Evolutionary conservation across 2,113 vertebrate genomes (phyloP).

Genomic region (Brienomyrus brachyistius): DNA sequence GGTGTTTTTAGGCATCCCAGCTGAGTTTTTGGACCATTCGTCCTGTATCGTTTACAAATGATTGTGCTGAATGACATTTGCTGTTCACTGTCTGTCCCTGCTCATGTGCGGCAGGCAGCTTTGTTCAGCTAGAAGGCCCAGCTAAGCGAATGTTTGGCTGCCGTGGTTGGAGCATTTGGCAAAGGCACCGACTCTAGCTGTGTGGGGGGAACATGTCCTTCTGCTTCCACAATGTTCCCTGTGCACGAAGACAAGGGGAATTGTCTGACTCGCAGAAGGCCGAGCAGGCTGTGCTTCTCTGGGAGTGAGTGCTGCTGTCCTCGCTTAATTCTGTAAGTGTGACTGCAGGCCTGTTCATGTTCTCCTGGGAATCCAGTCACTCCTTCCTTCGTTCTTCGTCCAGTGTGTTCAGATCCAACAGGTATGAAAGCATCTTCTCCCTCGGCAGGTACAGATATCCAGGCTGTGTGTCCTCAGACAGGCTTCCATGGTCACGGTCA

Average conservation of each 20-base stretch:
- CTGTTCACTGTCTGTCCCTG: not conserved
- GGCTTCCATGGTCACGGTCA: not conserved
- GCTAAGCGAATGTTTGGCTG: constrained; percentile 7
- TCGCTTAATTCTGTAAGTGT: not conserved
- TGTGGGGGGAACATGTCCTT: constrained; percentile 8
- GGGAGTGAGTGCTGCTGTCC: not conserved
- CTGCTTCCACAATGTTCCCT: not conserved
- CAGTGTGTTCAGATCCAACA: not conserved
- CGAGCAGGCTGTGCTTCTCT: constrained; percentile 18
- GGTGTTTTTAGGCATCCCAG: not conserved
- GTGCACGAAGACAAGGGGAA: not conserved
- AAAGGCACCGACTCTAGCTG: not conserved
- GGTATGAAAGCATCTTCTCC: not conserved
- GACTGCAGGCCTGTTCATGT: not conserved
- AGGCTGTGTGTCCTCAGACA: not conserved
- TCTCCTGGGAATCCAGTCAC: not conserved
- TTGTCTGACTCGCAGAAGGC: not conserved
- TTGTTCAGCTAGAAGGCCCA: constrained; percentile 2
- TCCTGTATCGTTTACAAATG: not conserved
- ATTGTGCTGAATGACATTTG: not conserved
- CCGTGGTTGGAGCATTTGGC: not conserved
- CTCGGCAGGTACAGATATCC: not conserved
- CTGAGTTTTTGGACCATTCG: not conserved
- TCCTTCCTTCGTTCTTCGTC: not conserved
- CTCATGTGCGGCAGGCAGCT: not conserved